A percentile compares a stretch with the other conserved stretches of the same genome.
Evolutionary conservation across 2,888 invertebrate species (phyloP).

Genomic region (Rhimphoctona megacephalus): DNA sequence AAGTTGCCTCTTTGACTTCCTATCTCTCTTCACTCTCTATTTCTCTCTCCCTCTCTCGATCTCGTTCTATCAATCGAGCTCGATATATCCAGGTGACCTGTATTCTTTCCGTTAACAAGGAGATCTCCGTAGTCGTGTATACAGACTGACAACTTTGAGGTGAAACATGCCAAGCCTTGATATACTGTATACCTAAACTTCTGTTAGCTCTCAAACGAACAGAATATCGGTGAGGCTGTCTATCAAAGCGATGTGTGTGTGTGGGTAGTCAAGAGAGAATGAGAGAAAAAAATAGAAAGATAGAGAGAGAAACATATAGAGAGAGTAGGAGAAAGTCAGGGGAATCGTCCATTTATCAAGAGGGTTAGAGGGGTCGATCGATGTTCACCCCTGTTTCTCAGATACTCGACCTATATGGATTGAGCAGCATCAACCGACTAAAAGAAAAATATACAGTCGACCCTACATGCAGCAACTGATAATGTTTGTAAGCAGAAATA

Average conservation of each 20-base stretch:
- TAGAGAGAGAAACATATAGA: not conserved
- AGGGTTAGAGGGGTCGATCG: constrained; percentile 16
- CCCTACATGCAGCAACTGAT: not conserved
- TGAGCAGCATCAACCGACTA: constrained; percentile 11
- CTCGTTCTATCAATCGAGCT: constrained; percentile 1
- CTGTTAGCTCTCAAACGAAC: constrained; percentile 39
- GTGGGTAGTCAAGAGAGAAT: not conserved
- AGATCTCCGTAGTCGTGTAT: not conserved
- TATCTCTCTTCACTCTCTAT: constrained; percentile 4
- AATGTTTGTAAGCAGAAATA: not conserved
- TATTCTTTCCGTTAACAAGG: constrained; percentile 34
- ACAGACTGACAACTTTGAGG: constrained; percentile 24
- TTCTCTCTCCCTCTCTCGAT: not conserved
- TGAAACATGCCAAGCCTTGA: constrained; percentile 41
- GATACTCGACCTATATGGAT: constrained; percentile 72
- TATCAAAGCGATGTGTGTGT: not conserved
- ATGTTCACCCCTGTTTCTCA: constrained; percentile 64
- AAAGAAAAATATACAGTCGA: constrained; percentile 2
- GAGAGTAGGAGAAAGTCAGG: constrained; percentile 13
- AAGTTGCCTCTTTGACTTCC: constrained; percentile 4
- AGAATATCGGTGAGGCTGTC: constrained; percentile 43
- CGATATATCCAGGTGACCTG: constrained; percentile 14
- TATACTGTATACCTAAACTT: constrained; percentile 38
- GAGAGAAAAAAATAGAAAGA: not conserved
- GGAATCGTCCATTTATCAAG: constrained; percentile 28